A percentile compares a stretch with the other conserved stretches of the same genome.
These are phyloP conservation scores for Amphipyra berbera DNA, from an alignment of 2,888 invertebrate genomes.

Conservation along the genomic window DNA sequence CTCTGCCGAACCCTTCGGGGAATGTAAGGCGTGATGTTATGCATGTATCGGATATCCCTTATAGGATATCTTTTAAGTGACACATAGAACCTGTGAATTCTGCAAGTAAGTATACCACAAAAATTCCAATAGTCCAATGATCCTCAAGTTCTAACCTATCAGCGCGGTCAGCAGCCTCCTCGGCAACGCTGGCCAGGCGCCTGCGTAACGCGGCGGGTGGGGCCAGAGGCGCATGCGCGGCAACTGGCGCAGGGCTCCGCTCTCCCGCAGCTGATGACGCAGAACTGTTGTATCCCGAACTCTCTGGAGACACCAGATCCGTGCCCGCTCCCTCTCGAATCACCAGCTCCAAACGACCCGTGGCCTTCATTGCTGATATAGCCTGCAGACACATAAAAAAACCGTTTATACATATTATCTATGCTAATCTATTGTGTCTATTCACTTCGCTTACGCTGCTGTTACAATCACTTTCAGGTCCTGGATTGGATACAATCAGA, in stretches of 20 bases:
- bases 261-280: slow-evolving; percentile 95
- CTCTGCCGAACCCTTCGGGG: too few species aligned
- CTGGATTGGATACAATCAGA: too few species aligned
- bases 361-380: slow-evolving; percentile 94
- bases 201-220: slow-evolving; percentile 91
- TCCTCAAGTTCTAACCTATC: slow-evolving; percentile 78
- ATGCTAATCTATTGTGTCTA: too few species aligned
- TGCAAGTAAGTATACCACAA: not conserved
- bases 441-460: too few species aligned
- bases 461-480: too few species aligned
- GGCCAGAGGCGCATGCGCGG: slow-evolving; percentile 71
- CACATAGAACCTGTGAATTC: too few species aligned
- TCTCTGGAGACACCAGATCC: slow-evolving; percentile 95
- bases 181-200: slow-evolving; percentile 93
- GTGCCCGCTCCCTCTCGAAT: slow-evolving; percentile 94
- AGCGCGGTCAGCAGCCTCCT: slow-evolving; percentile 91
- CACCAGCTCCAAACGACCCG: slow-evolving; percentile 93
- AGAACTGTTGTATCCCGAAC: slow-evolving; percentile 95
- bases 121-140: not conserved
- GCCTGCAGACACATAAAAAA: slow-evolving; percentile 87
- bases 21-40: too few species aligned
- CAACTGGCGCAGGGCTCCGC: slow-evolving; percentile 90
- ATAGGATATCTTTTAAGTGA: too few species aligned
- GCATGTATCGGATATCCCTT: too few species aligned
- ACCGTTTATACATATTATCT: too few species aligned